Conservation (phyloP, 2,888 invertebrate species). For the Halocaridina rubra region DNA sequence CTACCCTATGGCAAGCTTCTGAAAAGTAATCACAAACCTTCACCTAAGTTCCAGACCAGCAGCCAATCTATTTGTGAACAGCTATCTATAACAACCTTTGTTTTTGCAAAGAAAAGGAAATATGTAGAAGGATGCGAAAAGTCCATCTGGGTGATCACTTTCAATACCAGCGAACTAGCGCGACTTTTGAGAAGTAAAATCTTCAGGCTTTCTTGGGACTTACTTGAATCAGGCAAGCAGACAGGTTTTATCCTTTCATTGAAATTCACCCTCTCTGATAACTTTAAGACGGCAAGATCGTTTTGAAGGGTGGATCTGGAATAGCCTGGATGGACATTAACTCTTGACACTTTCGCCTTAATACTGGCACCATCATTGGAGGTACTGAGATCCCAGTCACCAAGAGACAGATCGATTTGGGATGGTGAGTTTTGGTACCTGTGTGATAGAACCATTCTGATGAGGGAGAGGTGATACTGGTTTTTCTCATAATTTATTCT, state of each 20-base stretch:
- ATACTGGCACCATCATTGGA: not conserved
- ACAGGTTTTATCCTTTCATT: slow-evolving; percentile 32
- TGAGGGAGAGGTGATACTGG: too few species aligned
- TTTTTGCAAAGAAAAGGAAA: not conserved
- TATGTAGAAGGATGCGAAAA: not conserved
- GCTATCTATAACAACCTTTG: not conserved
- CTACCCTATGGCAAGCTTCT: too few species aligned
- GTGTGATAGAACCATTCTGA: too few species aligned
- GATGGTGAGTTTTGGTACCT: slow-evolving; percentile 6
- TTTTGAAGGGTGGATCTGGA: slow-evolving; percentile 54
- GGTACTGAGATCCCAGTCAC: slow-evolving; percentile 38
- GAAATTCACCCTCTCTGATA: slow-evolving; percentile 2
- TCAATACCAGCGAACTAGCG: too few species aligned
- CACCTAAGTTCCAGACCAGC: too few species aligned
- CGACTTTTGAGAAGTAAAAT: too few species aligned
- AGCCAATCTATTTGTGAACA: not conserved
- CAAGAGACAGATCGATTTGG: not conserved
- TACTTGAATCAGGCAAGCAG: slow-evolving; percentile 37
- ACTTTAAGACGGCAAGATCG: slow-evolving; percentile 47
- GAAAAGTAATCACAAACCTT: too few species aligned
- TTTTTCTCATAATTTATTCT: too few species aligned
- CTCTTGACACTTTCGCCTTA: not conserved
- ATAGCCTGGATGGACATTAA: slow-evolving; percentile 43
- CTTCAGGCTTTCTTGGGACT: not conserved
- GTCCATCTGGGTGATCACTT: too few species aligned